phyloP scores from a whole-genome alignment of 2,113 vertebrate genomes.

The Barnardius zonarius region DNA sequence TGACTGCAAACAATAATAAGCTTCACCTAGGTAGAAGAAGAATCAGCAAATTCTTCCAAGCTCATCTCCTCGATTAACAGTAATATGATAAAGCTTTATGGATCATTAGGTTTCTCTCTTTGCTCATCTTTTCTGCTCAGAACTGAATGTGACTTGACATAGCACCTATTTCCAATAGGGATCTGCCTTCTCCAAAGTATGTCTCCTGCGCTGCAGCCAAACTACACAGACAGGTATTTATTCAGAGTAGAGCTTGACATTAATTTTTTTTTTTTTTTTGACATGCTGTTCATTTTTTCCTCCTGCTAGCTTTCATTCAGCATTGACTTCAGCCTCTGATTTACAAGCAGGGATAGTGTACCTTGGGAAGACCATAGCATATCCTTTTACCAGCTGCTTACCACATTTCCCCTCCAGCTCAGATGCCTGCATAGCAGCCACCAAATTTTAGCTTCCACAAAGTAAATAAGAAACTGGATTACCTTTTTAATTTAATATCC shows the following conservation, averaged over 20 bases:
- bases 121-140: background rate
- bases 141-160: background rate
- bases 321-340: background rate
- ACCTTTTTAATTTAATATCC: background rate
- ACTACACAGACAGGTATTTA: background rate
- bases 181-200: background rate
- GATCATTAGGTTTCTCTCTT: slow-evolving; percentile 17
- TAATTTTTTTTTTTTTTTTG: background rate
- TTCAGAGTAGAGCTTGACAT: background rate
- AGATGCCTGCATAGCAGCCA: background rate
- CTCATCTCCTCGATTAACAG: background rate
- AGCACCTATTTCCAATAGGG: background rate
- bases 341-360: background rate
- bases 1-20: background rate
- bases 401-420: background rate
- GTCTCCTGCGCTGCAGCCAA: background rate
- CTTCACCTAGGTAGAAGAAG: background rate
- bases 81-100: background rate
- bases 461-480: background rate
- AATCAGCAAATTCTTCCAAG: background rate
- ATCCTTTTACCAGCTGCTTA: background rate
- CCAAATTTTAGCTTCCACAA: background rate
- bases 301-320: background rate
- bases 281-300: background rate
- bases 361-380: background rate